Conservation (phyloP, 2,888 invertebrate species). For the Standfussiana lucernea region DNA sequence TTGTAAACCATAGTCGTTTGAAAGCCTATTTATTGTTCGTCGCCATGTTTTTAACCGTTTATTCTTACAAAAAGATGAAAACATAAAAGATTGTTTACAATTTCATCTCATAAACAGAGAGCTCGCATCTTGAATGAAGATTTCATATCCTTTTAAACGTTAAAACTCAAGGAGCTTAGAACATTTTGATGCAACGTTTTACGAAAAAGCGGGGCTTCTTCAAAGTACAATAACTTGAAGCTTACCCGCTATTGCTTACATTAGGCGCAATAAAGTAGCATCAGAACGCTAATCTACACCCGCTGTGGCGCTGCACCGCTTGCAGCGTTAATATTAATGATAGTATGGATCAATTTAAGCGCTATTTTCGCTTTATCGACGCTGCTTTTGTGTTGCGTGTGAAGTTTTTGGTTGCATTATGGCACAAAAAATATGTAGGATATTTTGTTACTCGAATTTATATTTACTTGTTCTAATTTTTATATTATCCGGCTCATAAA, state of each 20-base stretch:
- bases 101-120: conserved; percentile 28
- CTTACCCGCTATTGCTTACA: conserved; percentile 68
- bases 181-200: conserved; percentile 60
- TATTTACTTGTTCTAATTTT: background rate
- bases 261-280: conserved; percentile 76
- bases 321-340: conserved; percentile 73
- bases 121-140: conserved; percentile 13
- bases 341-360: conserved; percentile 69
- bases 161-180: conserved; percentile 51
- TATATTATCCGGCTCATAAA: background rate
- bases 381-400: conserved; percentile 30
- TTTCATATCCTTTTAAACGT: conserved; percentile 50
- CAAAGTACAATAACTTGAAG: conserved; percentile 68
- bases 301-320: conserved; percentile 63
- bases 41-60: conserved; percentile 4
- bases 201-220: conserved; percentile 65
- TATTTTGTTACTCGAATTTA: background rate
- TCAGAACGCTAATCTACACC: conserved; percentile 75
- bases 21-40: conserved; percentile 16
- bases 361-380: conserved; percentile 69
- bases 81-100: conserved; percentile 26
- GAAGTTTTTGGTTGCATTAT: conserved; percentile 10
- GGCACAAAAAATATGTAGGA: background rate
- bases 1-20: conserved; percentile 12
- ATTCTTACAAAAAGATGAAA: conserved; percentile 19